phyloP scores from a whole-genome alignment of 2,888 invertebrate species.

The Zaprionus obscuricornis region DNA sequence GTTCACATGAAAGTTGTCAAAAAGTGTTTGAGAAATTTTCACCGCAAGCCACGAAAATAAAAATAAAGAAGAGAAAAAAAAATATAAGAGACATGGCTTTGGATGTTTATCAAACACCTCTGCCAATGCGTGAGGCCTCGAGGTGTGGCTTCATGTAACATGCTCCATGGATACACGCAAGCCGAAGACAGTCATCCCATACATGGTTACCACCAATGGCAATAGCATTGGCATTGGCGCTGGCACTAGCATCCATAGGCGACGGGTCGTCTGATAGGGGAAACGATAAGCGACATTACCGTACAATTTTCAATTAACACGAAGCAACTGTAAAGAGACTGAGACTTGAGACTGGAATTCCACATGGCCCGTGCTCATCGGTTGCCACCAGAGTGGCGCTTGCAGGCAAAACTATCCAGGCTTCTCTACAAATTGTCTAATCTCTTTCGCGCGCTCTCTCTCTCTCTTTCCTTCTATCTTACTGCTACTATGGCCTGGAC shows the following conservation, averaged over 20 bases:
- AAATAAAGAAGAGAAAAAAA: constrained; percentile 7
- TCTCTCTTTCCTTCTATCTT: constrained; percentile 6
- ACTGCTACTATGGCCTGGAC: constrained; percentile 7
- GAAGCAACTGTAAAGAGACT: constrained; percentile 72
- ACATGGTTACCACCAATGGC: constrained; percentile 12
- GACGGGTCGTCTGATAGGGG: constrained; percentile 61
- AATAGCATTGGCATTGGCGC: background rate
- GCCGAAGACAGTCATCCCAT: constrained; percentile 31
- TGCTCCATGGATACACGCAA: constrained; percentile 50
- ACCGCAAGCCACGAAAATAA: constrained; percentile 41
- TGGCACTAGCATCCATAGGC: constrained; percentile 25
- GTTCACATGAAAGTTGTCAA: constrained; percentile 79
- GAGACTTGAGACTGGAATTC: constrained; percentile 23
- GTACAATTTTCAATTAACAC: constrained; percentile 83
- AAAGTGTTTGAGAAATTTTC: constrained; percentile 76
- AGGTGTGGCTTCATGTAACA: constrained; percentile 61
- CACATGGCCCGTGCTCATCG: constrained; percentile 47
- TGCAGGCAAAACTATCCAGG: constrained; percentile 51
- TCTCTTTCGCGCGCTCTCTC: too few species aligned
- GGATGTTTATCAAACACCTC: constrained; percentile 67
- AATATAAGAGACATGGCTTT: constrained; percentile 44
- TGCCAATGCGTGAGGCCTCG: constrained; percentile 72
- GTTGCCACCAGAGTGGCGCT: constrained; percentile 60
- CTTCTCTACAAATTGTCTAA: constrained; percentile 76
- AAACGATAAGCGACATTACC: constrained; percentile 81